Conservation (phyloP, 2,888 invertebrate species). For the Heliconius erato region DNA sequence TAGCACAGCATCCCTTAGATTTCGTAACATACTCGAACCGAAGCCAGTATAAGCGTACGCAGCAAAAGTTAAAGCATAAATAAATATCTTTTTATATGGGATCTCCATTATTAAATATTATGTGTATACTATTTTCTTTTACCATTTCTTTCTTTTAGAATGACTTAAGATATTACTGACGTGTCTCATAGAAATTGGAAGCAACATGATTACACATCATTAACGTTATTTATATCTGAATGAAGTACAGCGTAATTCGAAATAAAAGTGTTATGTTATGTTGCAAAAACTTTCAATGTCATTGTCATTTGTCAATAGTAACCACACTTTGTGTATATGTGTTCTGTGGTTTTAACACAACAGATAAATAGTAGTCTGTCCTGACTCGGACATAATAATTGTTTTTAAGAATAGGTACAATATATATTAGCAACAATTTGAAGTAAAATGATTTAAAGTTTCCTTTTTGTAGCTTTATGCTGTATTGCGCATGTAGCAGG, state of each 20-base stretch:
- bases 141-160: slow-evolving; percentile 34
- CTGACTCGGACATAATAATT: too few species aligned
- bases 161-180: slow-evolving; percentile 44
- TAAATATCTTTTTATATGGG: slow-evolving; percentile 90
- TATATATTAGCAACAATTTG: too few species aligned
- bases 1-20: slow-evolving; percentile 92
- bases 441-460: too few species aligned
- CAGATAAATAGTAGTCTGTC: too few species aligned
- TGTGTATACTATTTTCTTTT: slow-evolving; percentile 26
- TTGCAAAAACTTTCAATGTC: background rate
- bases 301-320: slow-evolving; percentile 3
- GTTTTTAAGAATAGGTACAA: too few species aligned
- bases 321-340: too few species aligned
- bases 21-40: slow-evolving; percentile 90
- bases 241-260: background rate
- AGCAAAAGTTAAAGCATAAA: slow-evolving; percentile 91
- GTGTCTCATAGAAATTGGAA: slow-evolving; percentile 45
- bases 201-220: slow-evolving; percentile 15
- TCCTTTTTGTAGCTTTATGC: too few species aligned
- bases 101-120: slow-evolving; percentile 87
- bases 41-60: slow-evolving; percentile 93
- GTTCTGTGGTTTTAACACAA: background rate
- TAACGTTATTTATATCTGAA: slow-evolving; percentile 33
- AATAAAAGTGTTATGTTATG: background rate
- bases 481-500: too few species aligned